phyloP scores from a whole-genome alignment of 2,797 vertebrate genomes.

The Sandelia bainsii region DNA sequence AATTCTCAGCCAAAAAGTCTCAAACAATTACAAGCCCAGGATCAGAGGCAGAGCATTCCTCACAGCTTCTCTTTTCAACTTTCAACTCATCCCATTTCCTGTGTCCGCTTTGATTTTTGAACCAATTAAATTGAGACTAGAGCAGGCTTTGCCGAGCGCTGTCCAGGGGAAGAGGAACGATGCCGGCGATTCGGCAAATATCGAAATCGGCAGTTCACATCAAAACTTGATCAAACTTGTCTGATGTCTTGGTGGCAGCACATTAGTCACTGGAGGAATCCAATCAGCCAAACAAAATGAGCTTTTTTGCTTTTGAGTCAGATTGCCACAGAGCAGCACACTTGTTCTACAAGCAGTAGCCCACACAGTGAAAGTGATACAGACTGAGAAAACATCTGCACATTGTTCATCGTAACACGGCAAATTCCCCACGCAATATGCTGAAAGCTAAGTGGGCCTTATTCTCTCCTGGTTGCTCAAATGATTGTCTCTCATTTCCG shows the following conservation, averaged over 20 bases:
- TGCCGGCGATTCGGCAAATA: conserved; percentile 49
- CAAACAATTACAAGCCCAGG: conserved; percentile 72
- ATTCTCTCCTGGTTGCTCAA: conserved; percentile 35
- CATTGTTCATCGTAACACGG: conserved; percentile 37
- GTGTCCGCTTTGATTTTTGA: conserved; percentile 67
- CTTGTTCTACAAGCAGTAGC: conserved; percentile 40
- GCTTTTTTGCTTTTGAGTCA: conserved; percentile 8
- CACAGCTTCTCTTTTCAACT: conserved; percentile 31
- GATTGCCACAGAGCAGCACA: conserved; percentile 26
- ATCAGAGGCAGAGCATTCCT: conserved; percentile 48
- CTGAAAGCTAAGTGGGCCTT: conserved; percentile 26
- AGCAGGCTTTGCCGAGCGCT: conserved; percentile 25
- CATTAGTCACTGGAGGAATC: conserved; percentile 35
- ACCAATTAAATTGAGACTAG: conserved; percentile 75
- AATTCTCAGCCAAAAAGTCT: conserved; percentile 63
- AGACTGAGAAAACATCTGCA: conserved; percentile 50
- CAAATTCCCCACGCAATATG: conserved; percentile 51
- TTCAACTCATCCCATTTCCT: conserved; percentile 34
- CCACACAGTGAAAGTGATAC: conserved; percentile 46
- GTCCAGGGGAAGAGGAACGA: conserved; percentile 12
- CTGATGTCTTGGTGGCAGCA: conserved; percentile 39
- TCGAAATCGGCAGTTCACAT: conserved; percentile 50
- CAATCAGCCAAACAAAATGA: conserved; percentile 58
- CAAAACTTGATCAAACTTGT: conserved; percentile 54
- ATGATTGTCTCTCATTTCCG: conserved; percentile 43